A percentile compares a stretch with the other conserved stretches of the same genome.
Conservation (phyloP, 2,888 invertebrate species). For the Brachycybe producta region DNA sequence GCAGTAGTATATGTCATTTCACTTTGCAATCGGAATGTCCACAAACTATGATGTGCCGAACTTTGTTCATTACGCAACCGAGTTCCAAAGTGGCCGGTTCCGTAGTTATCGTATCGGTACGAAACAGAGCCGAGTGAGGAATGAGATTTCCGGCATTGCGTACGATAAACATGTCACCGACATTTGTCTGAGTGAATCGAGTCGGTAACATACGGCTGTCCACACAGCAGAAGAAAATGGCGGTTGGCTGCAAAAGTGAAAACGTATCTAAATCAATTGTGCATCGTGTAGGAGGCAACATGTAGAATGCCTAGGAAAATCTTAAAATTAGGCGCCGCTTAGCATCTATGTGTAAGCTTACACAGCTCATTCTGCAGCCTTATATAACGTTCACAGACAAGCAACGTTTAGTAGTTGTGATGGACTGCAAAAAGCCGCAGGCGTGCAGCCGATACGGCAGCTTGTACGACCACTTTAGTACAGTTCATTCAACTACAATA, state of each 20-base stretch:
- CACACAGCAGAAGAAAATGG: slow-evolving; percentile 95
- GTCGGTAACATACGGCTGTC: slow-evolving; percentile 96
- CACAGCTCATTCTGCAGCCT: too few relatives aligned
- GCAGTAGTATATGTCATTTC: slow-evolving; percentile 18
- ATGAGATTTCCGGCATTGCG: slow-evolving; percentile 93
- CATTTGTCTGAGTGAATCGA: slow-evolving; percentile 83
- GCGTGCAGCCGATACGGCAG: too few relatives aligned
- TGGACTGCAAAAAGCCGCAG: too few relatives aligned
- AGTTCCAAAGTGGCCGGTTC: slow-evolving; percentile 93
- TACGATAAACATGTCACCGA: slow-evolving; percentile 96
- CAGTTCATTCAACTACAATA: too few relatives aligned
- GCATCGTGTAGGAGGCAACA: too few relatives aligned
- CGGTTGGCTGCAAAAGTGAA: slow-evolving; percentile 64
- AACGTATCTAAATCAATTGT: neutral
- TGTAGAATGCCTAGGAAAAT: too few relatives aligned
- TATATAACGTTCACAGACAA: too few relatives aligned
- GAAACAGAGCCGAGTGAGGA: slow-evolving; percentile 78
- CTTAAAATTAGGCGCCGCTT: too few relatives aligned
- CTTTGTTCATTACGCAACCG: slow-evolving; percentile 80
- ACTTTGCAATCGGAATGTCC: slow-evolving; percentile 95
- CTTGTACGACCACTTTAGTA: too few relatives aligned
- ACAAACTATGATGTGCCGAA: slow-evolving; percentile 84
- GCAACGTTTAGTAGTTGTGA: too few relatives aligned
- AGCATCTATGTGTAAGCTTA: too few relatives aligned
- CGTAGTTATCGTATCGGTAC: slow-evolving; percentile 74